Evolutionary conservation across 2,797 vertebrate species (phyloP), one percentile per base, ranked within the genome.

Genomic region (Galago senegalensis): DNA sequence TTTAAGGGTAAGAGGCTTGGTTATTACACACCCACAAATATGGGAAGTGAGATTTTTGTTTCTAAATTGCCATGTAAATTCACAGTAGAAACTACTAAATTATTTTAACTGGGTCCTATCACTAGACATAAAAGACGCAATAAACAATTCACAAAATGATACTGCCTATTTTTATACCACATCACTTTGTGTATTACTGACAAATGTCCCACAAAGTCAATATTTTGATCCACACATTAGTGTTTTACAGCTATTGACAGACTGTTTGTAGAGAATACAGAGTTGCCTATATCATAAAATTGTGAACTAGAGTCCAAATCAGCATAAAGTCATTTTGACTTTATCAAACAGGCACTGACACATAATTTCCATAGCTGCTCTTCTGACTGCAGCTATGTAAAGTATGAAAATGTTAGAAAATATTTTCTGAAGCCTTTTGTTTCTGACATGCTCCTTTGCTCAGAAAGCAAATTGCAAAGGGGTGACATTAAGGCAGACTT

Each of bases 381-480:
- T 83, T 92, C 75, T 79, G 84, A 60, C 40, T 84, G 34, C 10
- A 84, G 13, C 63, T 61, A 37, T 87, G 31, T 70, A 43, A 95
- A 87, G 81, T 58, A 87, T 60, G 46, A 86, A 95, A 96, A 87
- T 79, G 83, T 29, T n/a, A 79, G 49, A 75, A 46, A 91, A 67
- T 77, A 81, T 73, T 88, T 37, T 86, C 70, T 92, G 63, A 83
- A 93, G 40, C 5, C 27, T 95, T 93, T 77, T 94, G 70, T 89
- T 25, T 87, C 86, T 89, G 43, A 29, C 12, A 34, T 67, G 61
- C 25, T 82, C 60, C 53, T 90, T 96, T 91, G 82, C 25, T 11
- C n/a, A 81, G 75, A 87, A 95, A 96, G 83, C 16, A 94, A 87
- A 94, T 65, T 61, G 69, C 72, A 93, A 95, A 93, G 23, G 53